These are phyloP conservation scores for Hyla sarda DNA, from an alignment of 2,113 vertebrate genomes.

Conservation along the genomic window DNA sequence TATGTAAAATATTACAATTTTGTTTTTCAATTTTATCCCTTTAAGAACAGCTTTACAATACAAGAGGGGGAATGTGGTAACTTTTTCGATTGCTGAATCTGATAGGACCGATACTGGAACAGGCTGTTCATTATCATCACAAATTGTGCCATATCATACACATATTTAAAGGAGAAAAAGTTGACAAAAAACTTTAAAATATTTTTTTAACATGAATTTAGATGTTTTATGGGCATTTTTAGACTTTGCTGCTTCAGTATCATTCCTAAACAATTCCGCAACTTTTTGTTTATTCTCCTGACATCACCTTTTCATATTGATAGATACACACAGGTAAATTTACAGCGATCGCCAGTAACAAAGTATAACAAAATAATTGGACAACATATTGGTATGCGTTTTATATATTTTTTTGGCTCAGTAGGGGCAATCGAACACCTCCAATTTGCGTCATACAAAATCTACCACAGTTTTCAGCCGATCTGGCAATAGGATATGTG, in stretches of 20 bases:
- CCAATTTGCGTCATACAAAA: conserved; percentile 39
- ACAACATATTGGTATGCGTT: neutral
- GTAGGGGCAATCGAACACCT: conserved; percentile 65
- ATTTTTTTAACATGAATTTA: neutral
- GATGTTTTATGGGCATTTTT: neutral
- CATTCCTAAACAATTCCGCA: neutral
- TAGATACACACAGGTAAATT: neutral
- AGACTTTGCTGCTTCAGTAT: neutral
- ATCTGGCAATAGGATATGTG: conserved; percentile 64
- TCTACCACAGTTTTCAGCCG: conserved; percentile 56
- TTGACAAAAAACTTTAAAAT: no score
- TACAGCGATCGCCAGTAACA: neutral
- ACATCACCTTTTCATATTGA: neutral
- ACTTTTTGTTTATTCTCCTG: neutral
- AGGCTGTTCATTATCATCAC: no score
- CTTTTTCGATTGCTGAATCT: neutral
- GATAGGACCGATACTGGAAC: neutral
- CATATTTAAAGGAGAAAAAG: no score
- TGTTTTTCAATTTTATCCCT: neutral
- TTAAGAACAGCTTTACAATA: neutral
- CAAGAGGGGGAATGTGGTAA: neutral
- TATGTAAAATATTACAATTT: no score
- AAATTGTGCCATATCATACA: neutral
- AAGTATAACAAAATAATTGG: neutral
- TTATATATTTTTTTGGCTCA: conserved; percentile 65